These are phyloP conservation scores for Phylloscopus trochilus DNA, from an alignment of 2,113 vertebrate genomes.

Conservation along the genomic window DNA sequence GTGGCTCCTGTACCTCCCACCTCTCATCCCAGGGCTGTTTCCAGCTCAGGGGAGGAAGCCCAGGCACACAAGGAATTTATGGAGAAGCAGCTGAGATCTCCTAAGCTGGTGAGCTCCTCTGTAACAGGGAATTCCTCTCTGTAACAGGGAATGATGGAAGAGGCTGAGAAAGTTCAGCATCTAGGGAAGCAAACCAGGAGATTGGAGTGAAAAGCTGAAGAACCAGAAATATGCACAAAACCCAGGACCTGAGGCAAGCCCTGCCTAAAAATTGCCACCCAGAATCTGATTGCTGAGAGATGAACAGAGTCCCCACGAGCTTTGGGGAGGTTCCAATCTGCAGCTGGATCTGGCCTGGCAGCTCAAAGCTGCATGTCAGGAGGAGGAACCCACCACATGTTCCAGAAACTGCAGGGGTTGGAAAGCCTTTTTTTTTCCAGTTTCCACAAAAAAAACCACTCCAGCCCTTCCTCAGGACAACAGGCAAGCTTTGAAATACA, in stretches of 20 bases:
- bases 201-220: neutral
- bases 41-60: neutral
- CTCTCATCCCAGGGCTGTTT: neutral
- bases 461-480: neutral
- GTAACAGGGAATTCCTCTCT: neutral
- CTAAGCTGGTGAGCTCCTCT: neutral
- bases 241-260: neutral
- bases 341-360: neutral
- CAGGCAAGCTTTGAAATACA: neutral
- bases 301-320: fast-evolving
- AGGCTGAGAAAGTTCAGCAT: neutral
- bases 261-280: neutral
- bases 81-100: neutral
- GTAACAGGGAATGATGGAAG: neutral
- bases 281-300: neutral
- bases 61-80: neutral
- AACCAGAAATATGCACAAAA: neutral
- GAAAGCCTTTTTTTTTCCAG: neutral
- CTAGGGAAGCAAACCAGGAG: neutral
- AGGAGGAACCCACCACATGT: neutral
- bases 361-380: neutral
- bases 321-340: neutral
- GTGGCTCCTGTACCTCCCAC: neutral
- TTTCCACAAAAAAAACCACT: neutral
- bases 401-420: neutral